These are phyloP conservation scores for Gallirallus australis DNA, from an alignment of 2,797 vertebrate genomes.

Conservation along the genomic window DNA sequence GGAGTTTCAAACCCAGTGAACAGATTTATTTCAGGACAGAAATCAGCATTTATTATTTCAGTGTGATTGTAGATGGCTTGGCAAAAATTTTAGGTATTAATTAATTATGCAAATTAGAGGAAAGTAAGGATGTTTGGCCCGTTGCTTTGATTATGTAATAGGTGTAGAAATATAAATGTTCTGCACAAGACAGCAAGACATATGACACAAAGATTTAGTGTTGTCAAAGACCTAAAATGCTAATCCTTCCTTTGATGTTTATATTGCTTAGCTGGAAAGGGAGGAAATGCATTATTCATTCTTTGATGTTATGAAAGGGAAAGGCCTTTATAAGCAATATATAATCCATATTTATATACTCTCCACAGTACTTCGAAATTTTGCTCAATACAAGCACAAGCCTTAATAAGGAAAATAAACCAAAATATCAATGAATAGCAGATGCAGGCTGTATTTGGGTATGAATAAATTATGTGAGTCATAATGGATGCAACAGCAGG, in stretches of 20 bases:
- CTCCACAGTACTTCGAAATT: not conserved
- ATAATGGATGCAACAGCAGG: conserved; percentile 60
- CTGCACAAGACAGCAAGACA: conserved; percentile 10
- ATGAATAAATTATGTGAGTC: conserved; percentile 65
- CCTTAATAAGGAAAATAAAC: conserved; percentile 6
- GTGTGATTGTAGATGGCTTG: not conserved
- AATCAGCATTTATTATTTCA: not conserved
- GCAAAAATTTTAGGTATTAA: not conserved
- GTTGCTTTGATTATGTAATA: conserved; percentile 19
- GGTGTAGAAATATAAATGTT: conserved; percentile 28
- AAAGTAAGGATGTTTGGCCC: not conserved
- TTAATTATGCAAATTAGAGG: conserved; percentile 41
- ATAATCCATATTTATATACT: conserved; percentile 34
- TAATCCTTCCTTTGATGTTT: conserved; percentile 66
- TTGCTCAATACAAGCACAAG: not conserved
- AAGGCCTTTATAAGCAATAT: conserved; percentile 33
- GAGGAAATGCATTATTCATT: conserved; percentile 57
- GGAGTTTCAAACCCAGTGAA: not conserved
- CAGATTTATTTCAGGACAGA: not conserved
- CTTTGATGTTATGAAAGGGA: conserved; percentile 15
- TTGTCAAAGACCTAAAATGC: conserved; percentile 34
- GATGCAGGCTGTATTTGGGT: conserved; percentile 1
- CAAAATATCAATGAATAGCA: conserved; percentile 57
- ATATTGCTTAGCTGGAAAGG: conserved; percentile 46
- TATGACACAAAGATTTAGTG: conserved; percentile 46